Evolutionary conservation across 2,888 invertebrate species (phyloP), one percentile per base, ranked within the genome.

Genomic region (Ptilodon capucinus): DNA sequence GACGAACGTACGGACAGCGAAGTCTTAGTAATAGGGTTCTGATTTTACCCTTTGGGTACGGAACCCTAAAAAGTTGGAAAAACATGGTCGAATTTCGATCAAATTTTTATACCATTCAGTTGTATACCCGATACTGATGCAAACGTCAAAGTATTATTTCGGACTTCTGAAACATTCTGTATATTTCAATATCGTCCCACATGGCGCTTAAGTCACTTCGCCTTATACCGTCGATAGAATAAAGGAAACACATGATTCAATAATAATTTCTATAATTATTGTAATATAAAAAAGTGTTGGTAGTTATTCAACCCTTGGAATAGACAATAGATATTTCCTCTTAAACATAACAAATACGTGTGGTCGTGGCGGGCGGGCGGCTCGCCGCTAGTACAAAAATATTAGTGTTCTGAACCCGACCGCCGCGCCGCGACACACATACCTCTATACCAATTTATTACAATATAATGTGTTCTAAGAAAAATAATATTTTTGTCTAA

Each of bases 181-280:
- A n/a, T n/a, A n/a, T n/a, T n/a, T n/a, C n/a, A n/a, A n/a, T n/a
- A n/a, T n/a, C n/a, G n/a, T n/a, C n/a, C n/a, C n/a, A n/a, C n/a
- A n/a, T n/a, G n/a, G n/a, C n/a, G n/a, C n/a, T n/a, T n/a, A n/a
- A n/a, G n/a, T n/a, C n/a, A n/a, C n/a, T n/a, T n/a, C n/a, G n/a
- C n/a, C n/a, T n/a, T n/a, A n/a, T n/a, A 32, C 4, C 11, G 28
- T 9, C 3, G 9, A 9, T 28, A 28, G 1, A n/a, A 2, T 3
- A 28, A 28, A 78, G 53, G 79, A 74, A 85, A 86, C 79, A 62
- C 76, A 68, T 56, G 41, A 49, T 75, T 91, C 91, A 91, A 91
- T 91, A 91, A 91, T 91, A 91, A 91, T 91, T 91, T 91, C 91
- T 91, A 91, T 91, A 91, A 91, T 91, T 91, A 91, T 91, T 88